A percentile compares a stretch with the other conserved stretches of the same genome.
Conservation (phyloP, 2,888 invertebrate species). For the Harmothoe impar region DNA sequence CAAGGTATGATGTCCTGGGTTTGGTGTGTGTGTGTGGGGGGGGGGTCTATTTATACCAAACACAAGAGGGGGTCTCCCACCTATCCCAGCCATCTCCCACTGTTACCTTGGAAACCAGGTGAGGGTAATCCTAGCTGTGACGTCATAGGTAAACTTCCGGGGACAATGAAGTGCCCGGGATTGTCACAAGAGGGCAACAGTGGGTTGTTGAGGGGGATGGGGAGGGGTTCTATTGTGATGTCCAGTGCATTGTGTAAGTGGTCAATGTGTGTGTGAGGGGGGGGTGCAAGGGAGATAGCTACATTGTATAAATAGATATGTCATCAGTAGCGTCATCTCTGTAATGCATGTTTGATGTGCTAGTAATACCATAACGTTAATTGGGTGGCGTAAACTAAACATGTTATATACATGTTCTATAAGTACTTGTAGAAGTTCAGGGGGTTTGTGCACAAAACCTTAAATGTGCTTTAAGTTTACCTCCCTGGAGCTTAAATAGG, state of each 20-base stretch:
- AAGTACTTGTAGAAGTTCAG: no score
- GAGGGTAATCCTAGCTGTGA: not conserved
- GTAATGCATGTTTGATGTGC: no score
- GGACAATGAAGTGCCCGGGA: not conserved
- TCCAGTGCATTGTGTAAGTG: not conserved
- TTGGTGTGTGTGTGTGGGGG: not conserved
- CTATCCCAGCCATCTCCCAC: not conserved
- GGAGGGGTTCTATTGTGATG: not conserved
- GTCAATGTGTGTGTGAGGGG: not conserved
- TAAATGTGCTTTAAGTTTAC: no score
- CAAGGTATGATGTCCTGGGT: not conserved
- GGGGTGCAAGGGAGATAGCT: not conserved
- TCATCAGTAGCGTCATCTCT: no score
- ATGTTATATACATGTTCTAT: no score
- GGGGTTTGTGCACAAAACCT: no score
- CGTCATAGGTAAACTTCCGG: slow-evolving; percentile 9
- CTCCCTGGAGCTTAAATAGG: no score
- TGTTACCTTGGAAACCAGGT: slow-evolving; percentile 9
- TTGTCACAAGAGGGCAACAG: not conserved
- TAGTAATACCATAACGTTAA: no score
- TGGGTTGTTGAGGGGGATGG: not conserved
- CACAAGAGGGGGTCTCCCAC: not conserved
- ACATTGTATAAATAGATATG: no score
- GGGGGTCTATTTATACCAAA: not conserved
- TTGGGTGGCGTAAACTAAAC: no score